Evolutionary conservation across 2,888 invertebrate species (phyloP).

Genomic region (Zygogramma bicolorata): DNA sequence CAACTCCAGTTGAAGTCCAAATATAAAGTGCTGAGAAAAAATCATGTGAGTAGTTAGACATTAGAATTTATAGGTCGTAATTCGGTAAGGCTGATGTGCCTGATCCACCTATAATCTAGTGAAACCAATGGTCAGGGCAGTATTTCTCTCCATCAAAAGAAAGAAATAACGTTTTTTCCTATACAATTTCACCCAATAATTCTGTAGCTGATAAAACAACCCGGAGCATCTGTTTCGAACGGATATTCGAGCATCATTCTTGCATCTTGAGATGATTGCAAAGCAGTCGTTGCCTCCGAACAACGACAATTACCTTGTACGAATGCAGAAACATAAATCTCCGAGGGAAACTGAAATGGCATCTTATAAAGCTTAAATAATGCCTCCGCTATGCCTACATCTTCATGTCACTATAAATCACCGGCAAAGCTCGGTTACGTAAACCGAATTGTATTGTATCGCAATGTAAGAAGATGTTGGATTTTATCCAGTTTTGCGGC

Average conservation of each 20-base stretch:
- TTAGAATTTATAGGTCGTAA: too few relatives aligned
- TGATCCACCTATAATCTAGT: too few relatives aligned
- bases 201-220: too few relatives aligned
- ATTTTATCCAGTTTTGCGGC: not conserved
- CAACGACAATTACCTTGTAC: not conserved
- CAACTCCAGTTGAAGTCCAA: too few relatives aligned
- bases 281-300: not conserved
- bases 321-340: not conserved
- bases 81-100: too few relatives aligned
- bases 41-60: too few relatives aligned
- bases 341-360: not conserved
- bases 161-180: too few relatives aligned
- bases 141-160: too few relatives aligned
- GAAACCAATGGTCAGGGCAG: too few relatives aligned
- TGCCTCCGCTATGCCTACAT: not conserved
- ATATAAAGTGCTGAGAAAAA: too few relatives aligned
- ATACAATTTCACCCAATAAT: too few relatives aligned
- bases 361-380: not conserved
- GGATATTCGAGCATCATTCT: not conserved
- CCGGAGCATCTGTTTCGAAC: not conserved
- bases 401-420: not conserved
- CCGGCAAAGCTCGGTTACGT: not conserved
- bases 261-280: not conserved
- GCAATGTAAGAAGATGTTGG: not conserved
- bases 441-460: not conserved